Evolutionary conservation across 2,113 vertebrate species (phyloP), one percentile per base, ranked within the genome.

Genomic region (Chauna torquata): DNA sequence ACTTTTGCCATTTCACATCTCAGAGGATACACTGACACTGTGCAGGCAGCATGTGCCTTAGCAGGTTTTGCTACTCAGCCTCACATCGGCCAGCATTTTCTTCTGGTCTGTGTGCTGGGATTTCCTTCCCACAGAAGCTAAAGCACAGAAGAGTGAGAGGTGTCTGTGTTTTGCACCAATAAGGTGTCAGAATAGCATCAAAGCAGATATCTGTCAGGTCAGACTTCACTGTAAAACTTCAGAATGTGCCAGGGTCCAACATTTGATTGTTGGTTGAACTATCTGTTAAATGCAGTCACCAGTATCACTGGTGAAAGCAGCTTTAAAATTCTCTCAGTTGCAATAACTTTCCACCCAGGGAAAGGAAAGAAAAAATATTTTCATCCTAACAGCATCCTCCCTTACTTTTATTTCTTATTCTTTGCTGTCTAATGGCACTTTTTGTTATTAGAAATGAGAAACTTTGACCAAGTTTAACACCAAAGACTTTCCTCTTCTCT

Each of bases 161-260:
- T 24, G 5, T 74, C 16, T 2, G 0, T 22, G 17, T 49, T 58
- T 74, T 1, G 2, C 17, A 58, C 34, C 13, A 45, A 30, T 19
- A 70, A 19, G 11, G 17, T 82, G n/a, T n/a, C 52, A 61, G 12
- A 71, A 27, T n/a, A 50, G 22, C n/a, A 71, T 36, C n/a, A 71
- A 71, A 27, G 16, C n/a, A 27, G 47, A 25, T 36, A 50, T 28
- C 16, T 45, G 18, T 20, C 22, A 22, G 14, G n/a, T 12, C 13
- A 30, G 44, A 25, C 9, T 36, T 9, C n/a, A 25, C 44, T 47
- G 30, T 27, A 30, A 36, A 28, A 49, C 28, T 27, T 38, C n/a
- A 62, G 49, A 78, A 15, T 28, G 19, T 38, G 18, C 10, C 27
- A 27, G 15, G 52, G 25, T 59, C 25, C 19, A 57, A n/a, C 19